Conservation (phyloP, 2,888 invertebrate genomes). For the Scaptomyza tumidula region DNA sequence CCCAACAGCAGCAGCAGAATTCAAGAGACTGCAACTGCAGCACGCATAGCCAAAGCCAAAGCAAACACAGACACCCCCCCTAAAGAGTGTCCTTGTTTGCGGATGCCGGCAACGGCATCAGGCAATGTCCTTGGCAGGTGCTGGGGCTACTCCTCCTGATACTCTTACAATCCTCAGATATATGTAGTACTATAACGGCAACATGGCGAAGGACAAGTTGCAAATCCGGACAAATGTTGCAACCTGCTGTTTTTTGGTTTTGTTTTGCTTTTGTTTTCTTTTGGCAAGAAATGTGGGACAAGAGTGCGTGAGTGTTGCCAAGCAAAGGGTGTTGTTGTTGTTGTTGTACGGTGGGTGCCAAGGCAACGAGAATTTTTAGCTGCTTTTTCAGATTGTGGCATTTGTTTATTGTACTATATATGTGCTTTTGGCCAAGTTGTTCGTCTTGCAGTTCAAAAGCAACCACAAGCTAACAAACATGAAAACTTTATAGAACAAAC, state of each 20-base stretch:
- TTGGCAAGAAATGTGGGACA: constrained; percentile 47
- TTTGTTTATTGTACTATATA: constrained; percentile 18
- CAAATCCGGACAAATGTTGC: constrained; percentile 41
- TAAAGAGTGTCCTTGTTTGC: constrained; percentile 10
- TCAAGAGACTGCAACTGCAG: constrained; percentile 6
- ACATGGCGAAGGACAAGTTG: constrained; percentile 45
- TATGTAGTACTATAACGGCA: constrained; percentile 56
- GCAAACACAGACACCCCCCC: constrained; percentile 12
- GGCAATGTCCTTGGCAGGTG: constrained; percentile 53
- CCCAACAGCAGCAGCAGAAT: background rate
- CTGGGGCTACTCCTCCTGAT: constrained; percentile 20
- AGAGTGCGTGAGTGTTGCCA: constrained; percentile 26
- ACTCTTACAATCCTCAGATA: constrained; percentile 32
- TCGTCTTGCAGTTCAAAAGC: constrained; percentile 39
- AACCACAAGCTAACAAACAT: constrained; percentile 20
- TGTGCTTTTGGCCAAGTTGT: constrained; percentile 47
- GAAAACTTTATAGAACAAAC: constrained; percentile 29
- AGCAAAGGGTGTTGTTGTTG: constrained; percentile 12
- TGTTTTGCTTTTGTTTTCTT: constrained; percentile 6
- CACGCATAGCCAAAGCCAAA: constrained; percentile 27
- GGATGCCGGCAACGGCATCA: constrained; percentile 20
- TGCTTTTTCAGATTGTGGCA: constrained; percentile 8
- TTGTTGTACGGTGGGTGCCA: constrained; percentile 16
- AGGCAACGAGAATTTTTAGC: constrained; percentile 18
- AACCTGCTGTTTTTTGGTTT: constrained; percentile 9